These are phyloP conservation scores for Typhlichthys subterraneus DNA, from an alignment of 2,797 vertebrate species.

Conservation along the genomic window DNA sequence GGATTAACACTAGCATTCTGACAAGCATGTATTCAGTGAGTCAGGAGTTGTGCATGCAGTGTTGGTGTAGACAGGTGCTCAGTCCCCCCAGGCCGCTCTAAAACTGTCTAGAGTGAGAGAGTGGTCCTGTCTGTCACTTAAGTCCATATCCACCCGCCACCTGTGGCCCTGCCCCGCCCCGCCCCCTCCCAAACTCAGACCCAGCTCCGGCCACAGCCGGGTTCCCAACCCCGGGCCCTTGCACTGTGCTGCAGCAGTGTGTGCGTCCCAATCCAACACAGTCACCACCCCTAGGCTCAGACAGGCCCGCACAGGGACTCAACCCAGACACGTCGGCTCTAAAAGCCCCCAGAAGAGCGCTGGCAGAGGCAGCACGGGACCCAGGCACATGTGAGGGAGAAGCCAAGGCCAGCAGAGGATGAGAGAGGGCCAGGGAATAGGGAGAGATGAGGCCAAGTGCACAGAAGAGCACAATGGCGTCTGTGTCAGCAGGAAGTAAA, in stretches of 20 bases:
- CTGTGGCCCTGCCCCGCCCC: neutral
- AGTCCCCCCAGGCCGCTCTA: too few relatives aligned
- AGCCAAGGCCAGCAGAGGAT: conserved; percentile 19
- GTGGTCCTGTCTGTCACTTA: neutral
- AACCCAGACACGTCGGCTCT: too few relatives aligned
- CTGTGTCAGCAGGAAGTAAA: conserved; percentile 57
- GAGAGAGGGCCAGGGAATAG: conserved; percentile 26
- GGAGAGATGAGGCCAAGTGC: conserved; percentile 7
- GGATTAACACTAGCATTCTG: too few relatives aligned
- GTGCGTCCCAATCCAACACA: too few relatives aligned
- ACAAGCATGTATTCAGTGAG: too few relatives aligned
- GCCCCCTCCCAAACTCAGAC: conserved; percentile 13
- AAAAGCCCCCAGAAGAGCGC: too few relatives aligned
- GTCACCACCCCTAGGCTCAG: neutral
- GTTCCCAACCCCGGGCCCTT: neutral
- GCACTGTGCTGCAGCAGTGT: neutral
- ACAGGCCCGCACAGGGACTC: neutral
- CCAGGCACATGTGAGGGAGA: neutral
- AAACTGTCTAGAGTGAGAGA: too few relatives aligned
- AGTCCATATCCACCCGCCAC: neutral
- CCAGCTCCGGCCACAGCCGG: conserved; percentile 15
- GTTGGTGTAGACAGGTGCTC: conserved; percentile 6
- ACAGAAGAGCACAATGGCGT: conserved; percentile 23
- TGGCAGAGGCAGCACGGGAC: too few relatives aligned
- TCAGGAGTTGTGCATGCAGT: neutral